Conservation (phyloP, 2,797 vertebrate genomes). For the Acomys russatus region DNA sequence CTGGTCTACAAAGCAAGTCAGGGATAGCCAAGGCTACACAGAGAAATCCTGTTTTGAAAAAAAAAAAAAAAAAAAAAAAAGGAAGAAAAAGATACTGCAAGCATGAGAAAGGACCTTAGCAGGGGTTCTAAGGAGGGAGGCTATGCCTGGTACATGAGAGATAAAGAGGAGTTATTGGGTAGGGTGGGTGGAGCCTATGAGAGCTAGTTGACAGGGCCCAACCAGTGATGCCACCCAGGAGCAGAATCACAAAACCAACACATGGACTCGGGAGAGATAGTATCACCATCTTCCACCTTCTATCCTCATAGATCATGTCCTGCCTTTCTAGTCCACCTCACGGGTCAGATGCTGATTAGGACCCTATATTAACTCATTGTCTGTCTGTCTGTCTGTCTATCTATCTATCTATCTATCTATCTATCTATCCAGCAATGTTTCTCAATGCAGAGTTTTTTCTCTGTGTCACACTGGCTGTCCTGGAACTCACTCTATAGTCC, state of each 20-base stretch:
- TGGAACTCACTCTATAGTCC: neutral
- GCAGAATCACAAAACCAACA: neutral
- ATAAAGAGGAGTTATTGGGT: neutral
- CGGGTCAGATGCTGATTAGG: neutral
- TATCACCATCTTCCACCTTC: neutral
- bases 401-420: neutral
- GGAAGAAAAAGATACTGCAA: neutral
- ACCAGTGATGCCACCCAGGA: neutral
- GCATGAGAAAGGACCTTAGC: neutral
- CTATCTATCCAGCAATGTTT: neutral
- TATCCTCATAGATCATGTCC: neutral
- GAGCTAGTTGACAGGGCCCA: neutral
- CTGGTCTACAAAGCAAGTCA: too few relatives aligned
- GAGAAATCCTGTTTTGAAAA: too few relatives aligned
- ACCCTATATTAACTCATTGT: neutral
- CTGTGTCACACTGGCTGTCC: neutral
- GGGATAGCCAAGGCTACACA: too few relatives aligned
- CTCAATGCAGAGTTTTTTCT: neutral
- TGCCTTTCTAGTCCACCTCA: neutral
- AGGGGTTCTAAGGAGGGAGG: neutral
- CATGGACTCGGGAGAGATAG: neutral
- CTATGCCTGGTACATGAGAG: neutral
- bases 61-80: too few relatives aligned
- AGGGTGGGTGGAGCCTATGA: neutral
- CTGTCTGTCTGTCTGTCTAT: too few relatives aligned